phyloP scores from a whole-genome alignment of 1,140 invertebrate species.

The Plectrocnemia conspersa region DNA sequence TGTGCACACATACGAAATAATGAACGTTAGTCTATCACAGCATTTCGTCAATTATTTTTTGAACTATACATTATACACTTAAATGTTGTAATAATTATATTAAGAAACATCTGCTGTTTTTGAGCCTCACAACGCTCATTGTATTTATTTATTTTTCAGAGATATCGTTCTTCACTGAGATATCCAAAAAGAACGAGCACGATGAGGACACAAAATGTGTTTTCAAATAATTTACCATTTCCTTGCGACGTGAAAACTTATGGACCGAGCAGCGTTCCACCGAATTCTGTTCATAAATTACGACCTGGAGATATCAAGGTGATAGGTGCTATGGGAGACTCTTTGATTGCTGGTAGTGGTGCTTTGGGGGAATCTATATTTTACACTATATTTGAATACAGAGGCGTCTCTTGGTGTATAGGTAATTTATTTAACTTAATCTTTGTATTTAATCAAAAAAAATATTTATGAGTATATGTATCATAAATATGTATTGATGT shows the following conservation, averaged over 20 bases:
- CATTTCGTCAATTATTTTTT: too few species aligned
- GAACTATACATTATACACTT: too few species aligned
- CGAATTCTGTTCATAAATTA: slow-evolving; percentile 56
- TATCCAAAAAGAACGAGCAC: slow-evolving; percentile 14
- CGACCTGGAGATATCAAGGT: slow-evolving; percentile 73
- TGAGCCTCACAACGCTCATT: too few species aligned
- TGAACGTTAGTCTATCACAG: too few species aligned
- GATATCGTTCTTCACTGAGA: too few species aligned
- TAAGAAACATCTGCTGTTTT: too few species aligned
- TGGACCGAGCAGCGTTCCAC: slow-evolving; percentile 6
- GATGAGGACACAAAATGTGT: slow-evolving; percentile 15
- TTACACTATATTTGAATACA: slow-evolving; percentile 68
- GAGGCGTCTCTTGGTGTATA: slow-evolving; percentile 73
- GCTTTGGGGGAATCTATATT: slow-evolving; percentile 67
- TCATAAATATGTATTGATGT: too few species aligned
- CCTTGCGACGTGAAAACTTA: slow-evolving; percentile 14
- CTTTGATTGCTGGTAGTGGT: slow-evolving; percentile 70
- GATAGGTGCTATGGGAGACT: slow-evolving; percentile 74
- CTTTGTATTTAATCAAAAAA: too few species aligned
- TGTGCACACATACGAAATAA: too few species aligned
- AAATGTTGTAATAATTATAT: too few species aligned
- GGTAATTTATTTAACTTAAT: slow-evolving; percentile 45
- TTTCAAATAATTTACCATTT: slow-evolving; percentile 14
- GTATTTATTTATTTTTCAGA: too few species aligned
- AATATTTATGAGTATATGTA: too few species aligned